Conservation (phyloP, 2,888 invertebrate genomes). For the Parnassius mnemosyne region DNA sequence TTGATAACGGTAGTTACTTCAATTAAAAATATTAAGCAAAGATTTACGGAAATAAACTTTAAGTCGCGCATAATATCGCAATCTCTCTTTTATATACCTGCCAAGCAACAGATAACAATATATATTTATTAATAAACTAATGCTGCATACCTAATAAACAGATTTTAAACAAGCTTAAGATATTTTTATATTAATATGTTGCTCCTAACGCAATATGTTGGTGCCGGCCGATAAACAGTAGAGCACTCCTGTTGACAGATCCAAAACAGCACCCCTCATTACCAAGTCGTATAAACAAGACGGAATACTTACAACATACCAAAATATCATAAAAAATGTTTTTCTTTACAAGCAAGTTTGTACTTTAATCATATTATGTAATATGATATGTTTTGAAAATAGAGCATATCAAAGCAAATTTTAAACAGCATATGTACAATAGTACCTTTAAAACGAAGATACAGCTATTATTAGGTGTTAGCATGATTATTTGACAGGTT, state of each 20-base stretch:
- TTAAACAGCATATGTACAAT: slow-evolving; percentile 57
- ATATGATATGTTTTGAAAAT: slow-evolving; percentile 30
- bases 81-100: no score
- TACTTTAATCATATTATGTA: slow-evolving; percentile 35
- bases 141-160: slow-evolving; percentile 17
- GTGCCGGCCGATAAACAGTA: slow-evolving; percentile 60
- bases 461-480: slow-evolving; percentile 78
- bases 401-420: slow-evolving; percentile 37
- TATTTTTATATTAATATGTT: slow-evolving; percentile 51
- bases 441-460: slow-evolving; percentile 69
- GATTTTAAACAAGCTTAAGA: slow-evolving; percentile 33
- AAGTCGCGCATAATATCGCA: no score
- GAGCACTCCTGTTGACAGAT: slow-evolving; percentile 63
- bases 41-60: no score
- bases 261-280: slow-evolving; percentile 67
- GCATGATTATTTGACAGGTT: slow-evolving; percentile 78
- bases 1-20: no score
- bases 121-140: slow-evolving; percentile 23
- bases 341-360: slow-evolving; percentile 37
- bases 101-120: no score
- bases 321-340: slow-evolving; percentile 60
- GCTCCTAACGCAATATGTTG: slow-evolving; percentile 53
- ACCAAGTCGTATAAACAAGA: slow-evolving; percentile 63
- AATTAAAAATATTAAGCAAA: no score
- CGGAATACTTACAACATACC: slow-evolving; percentile 49